A percentile compares a stretch with the other conserved stretches of the same genome.
Conservation (phyloP, 2,113 vertebrate species). For the Phyllopteryx taeniolatus region DNA sequence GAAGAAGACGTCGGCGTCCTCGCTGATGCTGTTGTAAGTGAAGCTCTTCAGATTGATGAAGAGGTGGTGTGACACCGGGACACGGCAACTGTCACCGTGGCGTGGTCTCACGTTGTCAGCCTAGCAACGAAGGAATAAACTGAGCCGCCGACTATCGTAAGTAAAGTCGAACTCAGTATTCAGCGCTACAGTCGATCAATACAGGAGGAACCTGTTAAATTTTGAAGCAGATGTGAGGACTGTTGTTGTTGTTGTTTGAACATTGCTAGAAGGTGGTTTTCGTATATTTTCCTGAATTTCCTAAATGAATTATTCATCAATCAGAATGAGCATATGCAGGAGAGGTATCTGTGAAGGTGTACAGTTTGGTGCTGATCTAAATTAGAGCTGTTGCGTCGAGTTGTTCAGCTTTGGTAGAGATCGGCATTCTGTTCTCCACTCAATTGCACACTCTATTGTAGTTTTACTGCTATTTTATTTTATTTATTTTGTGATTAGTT, state of each 20-base stretch:
- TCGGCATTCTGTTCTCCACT: background rate
- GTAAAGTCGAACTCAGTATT: slow-evolving; percentile 9
- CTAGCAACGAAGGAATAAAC: slow-evolving; percentile 62
- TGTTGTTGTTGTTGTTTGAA: background rate
- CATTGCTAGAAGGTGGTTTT: background rate
- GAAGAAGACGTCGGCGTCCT: slow-evolving; percentile 94
- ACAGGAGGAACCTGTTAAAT: background rate
- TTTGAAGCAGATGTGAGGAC: background rate
- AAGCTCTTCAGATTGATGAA: slow-evolving; percentile 97
- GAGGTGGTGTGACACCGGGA: slow-evolving; percentile 92
- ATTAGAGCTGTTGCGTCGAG: background rate
- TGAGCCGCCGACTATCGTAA: slow-evolving; percentile 19
- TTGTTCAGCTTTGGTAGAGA: background rate
- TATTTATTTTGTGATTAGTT: background rate
- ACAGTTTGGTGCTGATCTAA: background rate
- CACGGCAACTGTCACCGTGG: slow-evolving; percentile 85
- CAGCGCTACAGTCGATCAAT: background rate
- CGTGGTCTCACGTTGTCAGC: slow-evolving; percentile 85
- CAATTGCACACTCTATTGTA: background rate
- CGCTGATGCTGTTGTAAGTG: slow-evolving; percentile 95
- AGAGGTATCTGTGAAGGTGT: background rate
- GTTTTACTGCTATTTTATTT: background rate
- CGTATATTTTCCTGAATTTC: background rate
- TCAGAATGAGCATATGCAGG: background rate
- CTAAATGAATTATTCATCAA: background rate